These are phyloP conservation scores for Dendrolimus pini DNA, from an alignment of 2,888 invertebrate species.

Conservation along the genomic window DNA sequence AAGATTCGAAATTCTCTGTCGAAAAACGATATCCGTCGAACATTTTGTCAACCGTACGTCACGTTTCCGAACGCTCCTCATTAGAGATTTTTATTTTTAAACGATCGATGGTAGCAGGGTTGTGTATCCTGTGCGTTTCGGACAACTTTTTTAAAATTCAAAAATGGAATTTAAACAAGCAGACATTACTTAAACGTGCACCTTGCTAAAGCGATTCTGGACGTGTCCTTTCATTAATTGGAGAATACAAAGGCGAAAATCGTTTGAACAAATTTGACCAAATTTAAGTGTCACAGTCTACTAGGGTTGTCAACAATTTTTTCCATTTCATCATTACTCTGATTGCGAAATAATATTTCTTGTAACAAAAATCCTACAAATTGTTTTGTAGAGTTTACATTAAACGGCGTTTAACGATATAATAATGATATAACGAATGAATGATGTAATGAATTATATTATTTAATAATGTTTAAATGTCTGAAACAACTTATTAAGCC, in stretches of 20 bases:
- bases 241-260: conserved; percentile 45
- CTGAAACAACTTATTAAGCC: no score
- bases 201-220: conserved; percentile 37
- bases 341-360: conserved; percentile 17
- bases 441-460: no score
- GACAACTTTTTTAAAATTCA: conserved; percentile 36
- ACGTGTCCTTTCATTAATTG: conserved; percentile 40
- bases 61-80: conserved; percentile 54
- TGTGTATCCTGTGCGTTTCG: conserved; percentile 33
- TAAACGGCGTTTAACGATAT: no score
- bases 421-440: no score
- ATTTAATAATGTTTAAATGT: no score
- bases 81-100: conserved; percentile 60
- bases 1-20: conserved; percentile 31
- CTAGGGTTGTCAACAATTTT: background rate
- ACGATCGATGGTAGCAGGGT: conserved; percentile 25
- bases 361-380: no score
- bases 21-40: conserved; percentile 38
- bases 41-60: conserved; percentile 65
- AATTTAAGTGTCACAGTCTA: background rate
- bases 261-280: conserved; percentile 43
- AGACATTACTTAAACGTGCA: conserved; percentile 54
- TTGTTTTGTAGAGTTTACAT: no score
- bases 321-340: conserved; percentile 19
- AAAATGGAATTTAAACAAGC: conserved; percentile 68